A percentile compares a stretch with the other conserved stretches of the same genome.
phyloP scores from a whole-genome alignment of 2,113 vertebrate genomes.

The Ceratotherium simum region DNA sequence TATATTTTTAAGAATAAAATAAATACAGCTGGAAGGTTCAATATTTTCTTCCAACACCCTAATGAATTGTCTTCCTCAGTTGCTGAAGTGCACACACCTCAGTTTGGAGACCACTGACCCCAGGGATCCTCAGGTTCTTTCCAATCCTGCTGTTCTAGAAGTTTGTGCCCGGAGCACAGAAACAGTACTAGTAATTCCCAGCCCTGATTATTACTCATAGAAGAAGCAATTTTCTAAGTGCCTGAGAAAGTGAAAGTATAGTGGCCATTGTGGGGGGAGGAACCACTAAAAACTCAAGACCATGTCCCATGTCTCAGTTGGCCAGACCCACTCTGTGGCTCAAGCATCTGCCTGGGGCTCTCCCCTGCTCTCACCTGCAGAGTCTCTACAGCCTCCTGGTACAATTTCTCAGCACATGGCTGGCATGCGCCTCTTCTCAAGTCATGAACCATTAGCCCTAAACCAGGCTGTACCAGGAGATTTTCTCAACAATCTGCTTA shows the following conservation, averaged over 20 bases:
- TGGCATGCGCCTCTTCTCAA: conserved; percentile 9
- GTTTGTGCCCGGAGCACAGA: not conserved
- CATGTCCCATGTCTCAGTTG: not conserved
- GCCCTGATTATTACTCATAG: not conserved
- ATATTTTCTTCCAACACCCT: conserved; percentile 25
- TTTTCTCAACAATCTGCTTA: conserved; percentile 50
- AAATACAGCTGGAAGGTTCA: not conserved
- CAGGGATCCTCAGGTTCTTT: not conserved
- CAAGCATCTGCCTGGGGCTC: not conserved
- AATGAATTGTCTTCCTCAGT: not conserved
- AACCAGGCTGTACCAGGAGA: not conserved
- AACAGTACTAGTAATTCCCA: not conserved
- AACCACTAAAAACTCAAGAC: not conserved
- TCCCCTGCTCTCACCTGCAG: not conserved
- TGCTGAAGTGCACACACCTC: not conserved
- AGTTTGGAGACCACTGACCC: not conserved
- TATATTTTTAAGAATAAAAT: conserved; percentile 42
- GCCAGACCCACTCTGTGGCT: not conserved
- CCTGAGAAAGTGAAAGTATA: not conserved
- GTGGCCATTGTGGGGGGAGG: not conserved
- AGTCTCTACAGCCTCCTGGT: not conserved
- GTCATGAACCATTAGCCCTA: not conserved
- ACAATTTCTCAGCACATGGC: not conserved
- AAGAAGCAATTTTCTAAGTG: not conserved
- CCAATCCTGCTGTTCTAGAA: not conserved